Evolutionary conservation across 2,113 vertebrate species (phyloP).

Genomic region (Empidonax alnorum): DNA sequence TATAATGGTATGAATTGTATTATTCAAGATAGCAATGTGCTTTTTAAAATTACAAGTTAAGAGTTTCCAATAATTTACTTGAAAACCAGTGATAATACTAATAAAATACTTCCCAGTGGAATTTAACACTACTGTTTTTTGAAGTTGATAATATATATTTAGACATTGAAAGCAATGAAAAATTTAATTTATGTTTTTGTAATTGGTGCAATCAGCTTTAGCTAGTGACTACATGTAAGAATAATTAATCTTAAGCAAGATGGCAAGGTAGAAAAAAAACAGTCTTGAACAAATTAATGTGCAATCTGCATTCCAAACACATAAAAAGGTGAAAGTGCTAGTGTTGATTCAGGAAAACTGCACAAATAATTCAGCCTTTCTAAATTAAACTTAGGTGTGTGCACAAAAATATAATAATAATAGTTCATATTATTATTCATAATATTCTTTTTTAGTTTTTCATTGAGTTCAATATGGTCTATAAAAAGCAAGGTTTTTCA

Average conservation of each 20-base stretch:
- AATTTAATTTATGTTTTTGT: not conserved
- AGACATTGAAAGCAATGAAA: not conserved
- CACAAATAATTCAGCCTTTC: not conserved
- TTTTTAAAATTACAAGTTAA: not conserved
- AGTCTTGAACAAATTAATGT: not conserved
- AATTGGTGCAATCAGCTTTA: not conserved
- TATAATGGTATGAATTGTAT: not conserved
- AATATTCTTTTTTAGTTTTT: not conserved
- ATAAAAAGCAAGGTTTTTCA: not conserved
- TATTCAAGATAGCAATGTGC: not conserved
- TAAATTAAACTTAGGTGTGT: not conserved
- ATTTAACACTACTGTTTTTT: not conserved
- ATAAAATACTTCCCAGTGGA: not conserved
- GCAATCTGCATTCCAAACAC: not conserved
- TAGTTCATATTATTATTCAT: not conserved
- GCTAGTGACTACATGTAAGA: not conserved
- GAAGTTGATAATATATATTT: not conserved
- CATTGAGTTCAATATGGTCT: not conserved
- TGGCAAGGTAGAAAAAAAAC: not conserved
- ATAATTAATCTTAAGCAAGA: not conserved
- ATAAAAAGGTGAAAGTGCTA: not conserved
- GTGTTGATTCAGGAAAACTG: not conserved
- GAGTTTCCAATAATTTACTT: not conserved
- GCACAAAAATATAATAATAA: not conserved
- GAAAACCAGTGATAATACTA: not conserved